phyloP scores from a whole-genome alignment of 1,140 invertebrate genomes.

The Drosophila baimaii region DNA sequence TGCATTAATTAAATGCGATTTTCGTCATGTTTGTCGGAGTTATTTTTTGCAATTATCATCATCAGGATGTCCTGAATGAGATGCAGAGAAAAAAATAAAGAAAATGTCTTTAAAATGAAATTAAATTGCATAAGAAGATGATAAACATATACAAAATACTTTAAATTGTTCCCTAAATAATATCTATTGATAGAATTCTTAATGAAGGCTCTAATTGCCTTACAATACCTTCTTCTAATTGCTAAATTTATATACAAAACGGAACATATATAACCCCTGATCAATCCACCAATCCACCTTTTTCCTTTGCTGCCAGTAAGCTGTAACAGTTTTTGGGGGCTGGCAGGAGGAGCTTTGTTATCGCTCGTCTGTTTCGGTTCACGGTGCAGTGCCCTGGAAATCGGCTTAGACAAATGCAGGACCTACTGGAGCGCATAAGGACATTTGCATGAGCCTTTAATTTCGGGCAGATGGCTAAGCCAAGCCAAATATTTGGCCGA shows the following conservation, averaged over 20 bases:
- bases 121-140: no score
- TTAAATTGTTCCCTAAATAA: no score
- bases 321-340: neutral
- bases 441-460: slow-evolving; percentile 65
- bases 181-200: neutral
- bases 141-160: no score
- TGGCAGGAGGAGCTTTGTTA: slow-evolving; percentile 16
- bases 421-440: slow-evolving; percentile 22
- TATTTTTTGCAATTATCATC: slow-evolving; percentile 35
- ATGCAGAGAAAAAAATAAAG: neutral
- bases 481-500: slow-evolving; percentile 62
- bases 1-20: slow-evolving; percentile 76
- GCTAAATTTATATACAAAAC: neutral
- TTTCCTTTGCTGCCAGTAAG: neutral
- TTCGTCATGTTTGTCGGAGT: slow-evolving; percentile 45
- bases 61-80: slow-evolving; percentile 42
- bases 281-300: neutral
- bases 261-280: neutral
- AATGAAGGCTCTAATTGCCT: neutral
- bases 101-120: neutral
- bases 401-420: slow-evolving; percentile 50
- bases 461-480: slow-evolving; percentile 56
- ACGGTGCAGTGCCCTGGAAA: slow-evolving; percentile 41
- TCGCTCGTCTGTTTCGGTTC: slow-evolving; percentile 32
- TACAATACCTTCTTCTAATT: no score